phyloP scores from a whole-genome alignment of 2,888 invertebrate species.

The Drosophila seclusa region DNA sequence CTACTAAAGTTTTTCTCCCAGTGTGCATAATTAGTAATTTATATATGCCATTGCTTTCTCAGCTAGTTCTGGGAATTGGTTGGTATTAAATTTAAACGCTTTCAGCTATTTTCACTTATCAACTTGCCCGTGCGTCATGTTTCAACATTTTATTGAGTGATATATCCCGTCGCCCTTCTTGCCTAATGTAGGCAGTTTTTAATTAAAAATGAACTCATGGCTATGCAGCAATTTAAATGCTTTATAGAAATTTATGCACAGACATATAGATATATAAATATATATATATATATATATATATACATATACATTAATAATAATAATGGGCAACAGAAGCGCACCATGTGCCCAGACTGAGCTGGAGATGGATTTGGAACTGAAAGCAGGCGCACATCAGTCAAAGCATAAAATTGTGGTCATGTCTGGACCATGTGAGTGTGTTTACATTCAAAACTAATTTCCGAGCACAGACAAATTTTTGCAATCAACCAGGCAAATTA shows the following conservation, averaged over 20 bases:
- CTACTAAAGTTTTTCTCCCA: background rate
- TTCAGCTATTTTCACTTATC: slow-evolving; percentile 43
- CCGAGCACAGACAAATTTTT: slow-evolving; percentile 50
- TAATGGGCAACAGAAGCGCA: slow-evolving; percentile 40
- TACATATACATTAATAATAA: slow-evolving; percentile 44
- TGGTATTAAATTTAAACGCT: slow-evolving; percentile 25
- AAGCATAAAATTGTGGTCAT: slow-evolving; percentile 73
- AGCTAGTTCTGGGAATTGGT: slow-evolving; percentile 16
- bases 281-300: background rate
- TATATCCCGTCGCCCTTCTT: slow-evolving; percentile 10
- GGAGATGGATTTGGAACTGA: slow-evolving; percentile 8
- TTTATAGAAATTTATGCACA: background rate
- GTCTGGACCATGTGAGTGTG: slow-evolving; percentile 70
- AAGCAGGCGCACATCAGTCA: slow-evolving; percentile 66
- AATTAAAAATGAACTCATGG: slow-evolving; percentile 77
- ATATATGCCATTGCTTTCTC: background rate
- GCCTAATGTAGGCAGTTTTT: slow-evolving; percentile 58
- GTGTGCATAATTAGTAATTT: slow-evolving; percentile 13
- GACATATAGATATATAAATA: background rate
- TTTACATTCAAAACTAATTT: slow-evolving; percentile 70
- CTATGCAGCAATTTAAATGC: slow-evolving; percentile 20
- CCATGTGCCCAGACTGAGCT: slow-evolving; percentile 51
- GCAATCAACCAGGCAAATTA: slow-evolving; percentile 66
- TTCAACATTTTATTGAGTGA: slow-evolving; percentile 31
- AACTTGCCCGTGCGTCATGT: slow-evolving; percentile 51